A percentile compares a stretch with the other conserved stretches of the same genome.
Conservation (phyloP, 2,113 vertebrate genomes). For the Dicaeum eximium region DNA sequence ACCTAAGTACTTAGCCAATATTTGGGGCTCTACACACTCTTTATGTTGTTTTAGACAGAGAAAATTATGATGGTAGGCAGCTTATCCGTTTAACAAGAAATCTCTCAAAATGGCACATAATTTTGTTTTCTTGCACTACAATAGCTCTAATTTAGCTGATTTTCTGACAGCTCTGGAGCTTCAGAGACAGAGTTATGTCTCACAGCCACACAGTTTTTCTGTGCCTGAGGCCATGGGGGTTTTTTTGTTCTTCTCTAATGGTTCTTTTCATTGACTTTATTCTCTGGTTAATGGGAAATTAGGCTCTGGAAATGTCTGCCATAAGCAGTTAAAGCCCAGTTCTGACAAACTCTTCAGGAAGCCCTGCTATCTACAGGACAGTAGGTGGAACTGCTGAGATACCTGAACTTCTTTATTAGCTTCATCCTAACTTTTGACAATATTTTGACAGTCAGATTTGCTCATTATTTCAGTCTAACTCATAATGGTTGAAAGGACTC, state of each 20-base stretch:
- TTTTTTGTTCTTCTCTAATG: background rate
- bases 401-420: background rate
- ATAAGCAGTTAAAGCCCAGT: background rate
- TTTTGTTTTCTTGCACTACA: background rate
- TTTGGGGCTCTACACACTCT: background rate
- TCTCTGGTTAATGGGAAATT: background rate
- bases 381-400: background rate
- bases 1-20: background rate
- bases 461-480: background rate
- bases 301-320: background rate
- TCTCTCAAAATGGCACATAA: background rate
- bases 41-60: background rate
- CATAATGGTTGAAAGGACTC: background rate
- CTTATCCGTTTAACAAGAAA: background rate
- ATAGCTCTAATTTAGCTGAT: slow-evolving; percentile 4
- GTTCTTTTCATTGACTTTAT: background rate
- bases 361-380: background rate
- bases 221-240: background rate
- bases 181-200: background rate
- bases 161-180: background rate
- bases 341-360: background rate
- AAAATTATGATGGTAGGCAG: background rate
- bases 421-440: background rate
- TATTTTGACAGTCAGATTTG: background rate
- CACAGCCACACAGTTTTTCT: background rate